Evolutionary conservation across 2,113 vertebrate species (phyloP), one percentile per base, ranked within the genome.

Genomic region (Grallaria varia): DNA sequence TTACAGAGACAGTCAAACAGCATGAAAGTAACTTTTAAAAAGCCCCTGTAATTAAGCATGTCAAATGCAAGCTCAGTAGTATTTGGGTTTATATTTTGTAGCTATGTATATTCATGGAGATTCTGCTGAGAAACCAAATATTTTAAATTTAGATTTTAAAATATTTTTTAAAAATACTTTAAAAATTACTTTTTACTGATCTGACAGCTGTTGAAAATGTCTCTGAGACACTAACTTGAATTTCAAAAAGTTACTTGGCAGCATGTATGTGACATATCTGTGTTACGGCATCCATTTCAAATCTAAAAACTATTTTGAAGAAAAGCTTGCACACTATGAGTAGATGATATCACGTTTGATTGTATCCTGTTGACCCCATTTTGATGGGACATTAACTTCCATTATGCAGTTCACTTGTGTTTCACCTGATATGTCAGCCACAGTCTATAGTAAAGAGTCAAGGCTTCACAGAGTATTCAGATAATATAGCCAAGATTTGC

Each of bases 381-480:
- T 96, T 97, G 94, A 97, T 0, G 93, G 95, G 90, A 96, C 97
- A 97, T 97, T 98, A 96, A 84, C 87, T 97, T 97, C 93, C 58
- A 97, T 97, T 97, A 97, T 94, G 94, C 76, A 92, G 94, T 96
- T 96, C 86, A 96, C 78, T 96, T 97, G 89, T 83, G 90, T 96
- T 94, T 95, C 86, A 97, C 90, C 85, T 93, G 85, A 84, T 87
- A 95, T 47, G 95, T 95, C 92, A 97, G 64, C 75, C 47, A 52
- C 67, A 88, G 86, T 96, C 67, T 80, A 31, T 52, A 85, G 87
- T 49, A 84, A 79, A 94, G 84, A 93, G 76, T 86, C 66, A 82
- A 87, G 75, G 52, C 79, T 97, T 96, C 82, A 86, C 87, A 73
- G 79, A 96, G 68, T 69, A 79, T 44, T 72, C 86, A 90, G 89